Conservation (phyloP, 2,888 invertebrate species). For the Mesochorus sp. region DNA sequence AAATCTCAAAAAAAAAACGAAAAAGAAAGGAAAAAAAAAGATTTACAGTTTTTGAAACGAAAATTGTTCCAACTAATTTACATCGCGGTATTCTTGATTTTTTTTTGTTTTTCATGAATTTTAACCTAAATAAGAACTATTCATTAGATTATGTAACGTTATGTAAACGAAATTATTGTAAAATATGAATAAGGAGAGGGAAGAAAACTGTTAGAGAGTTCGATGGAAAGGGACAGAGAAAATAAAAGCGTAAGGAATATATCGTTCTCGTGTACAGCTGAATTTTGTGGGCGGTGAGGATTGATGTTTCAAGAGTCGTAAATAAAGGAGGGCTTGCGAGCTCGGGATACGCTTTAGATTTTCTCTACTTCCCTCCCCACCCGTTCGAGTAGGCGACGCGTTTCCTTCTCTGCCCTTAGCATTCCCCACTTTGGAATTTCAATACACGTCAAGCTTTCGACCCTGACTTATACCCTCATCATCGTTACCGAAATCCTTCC, state of each 20-base stretch:
- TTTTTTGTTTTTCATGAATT: too few relatives aligned
- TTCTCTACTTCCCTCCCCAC: constrained; percentile 1
- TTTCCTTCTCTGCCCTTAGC: constrained; percentile 29
- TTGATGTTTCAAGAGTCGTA: constrained; percentile 46
- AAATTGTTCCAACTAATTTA: too few relatives aligned
- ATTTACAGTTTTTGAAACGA: too few relatives aligned
- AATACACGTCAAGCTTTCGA: constrained; percentile 69
- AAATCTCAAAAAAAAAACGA: too few relatives aligned
- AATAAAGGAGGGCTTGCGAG: constrained; percentile 52
- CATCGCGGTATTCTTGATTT: too few relatives aligned
- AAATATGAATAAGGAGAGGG: not conserved
- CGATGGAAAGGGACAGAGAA: not conserved
- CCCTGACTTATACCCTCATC: constrained; percentile 63
- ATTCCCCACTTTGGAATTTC: constrained; percentile 66
- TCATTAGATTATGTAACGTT: too few relatives aligned
- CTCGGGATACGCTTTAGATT: constrained; percentile 40
- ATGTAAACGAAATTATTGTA: too few relatives aligned
- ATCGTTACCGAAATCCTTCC: constrained; percentile 54
- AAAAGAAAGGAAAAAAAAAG: too few relatives aligned
- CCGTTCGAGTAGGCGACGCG: constrained; percentile 19
- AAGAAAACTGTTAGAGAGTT: constrained; percentile 6
- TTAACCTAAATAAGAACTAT: too few relatives aligned
- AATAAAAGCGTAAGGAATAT: constrained; percentile 6
- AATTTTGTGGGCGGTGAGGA: constrained; percentile 50
- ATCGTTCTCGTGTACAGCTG: constrained; percentile 34